A percentile compares a stretch with the other conserved stretches of the same genome.
Conservation (phyloP, 2,113 vertebrate species). For the Tragelaphus imberbis region DNA sequence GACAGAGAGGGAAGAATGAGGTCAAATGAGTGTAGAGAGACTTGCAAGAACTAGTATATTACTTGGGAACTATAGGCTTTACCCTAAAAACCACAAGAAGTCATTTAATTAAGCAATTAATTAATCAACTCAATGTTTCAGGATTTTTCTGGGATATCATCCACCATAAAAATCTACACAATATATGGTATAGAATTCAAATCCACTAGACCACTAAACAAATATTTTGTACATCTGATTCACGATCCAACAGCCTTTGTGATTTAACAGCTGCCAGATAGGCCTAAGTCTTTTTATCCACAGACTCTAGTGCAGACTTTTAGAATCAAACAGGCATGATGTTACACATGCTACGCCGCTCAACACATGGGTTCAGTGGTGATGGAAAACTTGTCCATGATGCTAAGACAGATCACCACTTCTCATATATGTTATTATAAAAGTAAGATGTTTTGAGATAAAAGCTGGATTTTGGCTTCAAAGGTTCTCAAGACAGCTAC, state of each 20-base stretch:
- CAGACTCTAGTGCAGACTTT: neutral
- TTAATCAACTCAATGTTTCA: neutral
- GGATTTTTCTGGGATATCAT: neutral
- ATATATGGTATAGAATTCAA: neutral
- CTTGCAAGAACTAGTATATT: neutral
- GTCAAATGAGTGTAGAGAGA: neutral
- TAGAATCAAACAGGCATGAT: constrained; percentile 27
- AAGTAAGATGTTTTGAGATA: constrained; percentile 46
- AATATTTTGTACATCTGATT: neutral
- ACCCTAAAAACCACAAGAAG: neutral
- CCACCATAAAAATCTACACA: neutral
- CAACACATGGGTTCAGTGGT: neutral
- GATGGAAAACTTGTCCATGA: constrained; percentile 11
- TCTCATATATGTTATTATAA: neutral
- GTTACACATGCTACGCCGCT: neutral
- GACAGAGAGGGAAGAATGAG: neutral
- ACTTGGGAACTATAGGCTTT: neutral
- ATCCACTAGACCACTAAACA: neutral
- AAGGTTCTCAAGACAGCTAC: constrained; percentile 57
- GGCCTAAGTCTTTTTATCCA: neutral
- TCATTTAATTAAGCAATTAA: neutral
- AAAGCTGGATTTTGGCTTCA: constrained; percentile 57
- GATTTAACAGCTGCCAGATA: neutral
- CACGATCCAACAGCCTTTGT: neutral
- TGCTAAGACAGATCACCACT: neutral